These are phyloP conservation scores for Drosophila birchii DNA, from an alignment of 2,888 invertebrate species.

Conservation along the genomic window DNA sequence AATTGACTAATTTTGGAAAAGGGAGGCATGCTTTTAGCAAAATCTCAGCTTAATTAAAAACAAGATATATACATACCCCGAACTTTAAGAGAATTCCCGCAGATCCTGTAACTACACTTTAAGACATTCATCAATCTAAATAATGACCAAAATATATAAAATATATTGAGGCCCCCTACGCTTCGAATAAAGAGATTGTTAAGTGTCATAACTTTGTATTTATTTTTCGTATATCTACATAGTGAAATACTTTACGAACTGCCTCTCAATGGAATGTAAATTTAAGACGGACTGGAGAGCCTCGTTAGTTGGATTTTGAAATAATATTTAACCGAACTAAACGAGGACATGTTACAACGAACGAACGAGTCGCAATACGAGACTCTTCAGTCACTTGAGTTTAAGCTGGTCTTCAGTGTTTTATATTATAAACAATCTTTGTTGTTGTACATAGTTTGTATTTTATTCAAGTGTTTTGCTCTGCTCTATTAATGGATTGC, in stretches of 20 bases:
- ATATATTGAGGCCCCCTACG: background rate
- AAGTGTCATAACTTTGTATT: slow-evolving; percentile 50
- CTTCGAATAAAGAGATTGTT: slow-evolving; percentile 4
- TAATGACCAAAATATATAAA: background rate
- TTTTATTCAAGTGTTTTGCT: slow-evolving; percentile 74
- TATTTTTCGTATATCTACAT: slow-evolving; percentile 48
- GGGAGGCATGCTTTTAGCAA: no score
- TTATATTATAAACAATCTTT: slow-evolving; percentile 24
- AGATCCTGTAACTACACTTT: background rate
- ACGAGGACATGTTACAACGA: slow-evolving; percentile 4
- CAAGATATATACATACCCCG: background rate
- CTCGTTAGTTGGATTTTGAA: slow-evolving; percentile 9
- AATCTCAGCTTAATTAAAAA: no score
- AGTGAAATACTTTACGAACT: slow-evolving; percentile 48
- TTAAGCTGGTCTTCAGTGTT: background rate
- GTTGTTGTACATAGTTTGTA: slow-evolving; percentile 61
- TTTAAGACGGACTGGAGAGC: slow-evolving; percentile 43
- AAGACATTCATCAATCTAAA: background rate
- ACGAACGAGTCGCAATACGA: background rate
- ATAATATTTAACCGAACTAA: slow-evolving; percentile 10
- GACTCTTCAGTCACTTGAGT: background rate
- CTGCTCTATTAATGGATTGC: slow-evolving; percentile 58
- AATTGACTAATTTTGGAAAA: background rate
- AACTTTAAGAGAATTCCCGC: background rate
- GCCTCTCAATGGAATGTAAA: slow-evolving; percentile 49